Evolutionary conservation across 2,888 invertebrate genomes (phyloP).

Genomic region (Stegana nigrithorax): DNA sequence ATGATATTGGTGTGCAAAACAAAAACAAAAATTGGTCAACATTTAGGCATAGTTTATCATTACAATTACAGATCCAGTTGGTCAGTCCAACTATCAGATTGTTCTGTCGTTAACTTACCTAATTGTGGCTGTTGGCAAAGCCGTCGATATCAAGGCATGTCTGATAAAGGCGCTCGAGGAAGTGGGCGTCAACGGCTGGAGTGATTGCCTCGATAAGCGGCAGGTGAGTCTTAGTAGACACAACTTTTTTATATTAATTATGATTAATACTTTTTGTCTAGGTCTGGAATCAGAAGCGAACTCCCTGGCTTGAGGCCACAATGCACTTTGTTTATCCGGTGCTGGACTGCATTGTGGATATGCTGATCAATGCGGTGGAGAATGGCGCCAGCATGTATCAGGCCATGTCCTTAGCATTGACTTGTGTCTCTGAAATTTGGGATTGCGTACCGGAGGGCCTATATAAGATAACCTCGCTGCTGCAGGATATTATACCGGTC

Average conservation of each 20-base stretch:
- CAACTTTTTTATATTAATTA: too few relatives aligned
- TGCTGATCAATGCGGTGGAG: conserved; percentile 78
- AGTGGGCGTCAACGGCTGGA: conserved; percentile 73
- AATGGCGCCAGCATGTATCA: conserved; percentile 85
- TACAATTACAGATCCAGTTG: conserved; percentile 63
- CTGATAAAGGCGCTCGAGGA: conserved; percentile 75
- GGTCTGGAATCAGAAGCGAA: conserved; percentile 86
- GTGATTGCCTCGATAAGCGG: conserved; percentile 79
- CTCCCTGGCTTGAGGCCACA: conserved; percentile 82
- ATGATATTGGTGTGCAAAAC: conserved; percentile 51
- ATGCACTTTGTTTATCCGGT: conserved; percentile 75
- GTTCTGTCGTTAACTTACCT: conserved; percentile 76
- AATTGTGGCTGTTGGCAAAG: conserved; percentile 74
- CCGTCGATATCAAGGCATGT: conserved; percentile 74
- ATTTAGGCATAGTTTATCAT: not conserved
- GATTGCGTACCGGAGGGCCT: conserved; percentile 75
- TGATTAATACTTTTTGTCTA: conserved; percentile 63
- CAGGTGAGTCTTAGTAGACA: conserved; percentile 72
- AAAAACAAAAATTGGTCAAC: not conserved
- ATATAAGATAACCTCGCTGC: conserved; percentile 72
- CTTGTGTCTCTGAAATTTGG: conserved; percentile 77
- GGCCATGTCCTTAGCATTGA: conserved; percentile 80
- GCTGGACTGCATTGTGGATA: conserved; percentile 75
- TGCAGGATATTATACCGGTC: conserved; percentile 79
- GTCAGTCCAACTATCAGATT: conserved; percentile 72